A percentile compares a stretch with the other conserved stretches of the same genome.
These are phyloP conservation scores for Lagopus leucura DNA, from an alignment of 2,113 vertebrate genomes.

Conservation along the genomic window DNA sequence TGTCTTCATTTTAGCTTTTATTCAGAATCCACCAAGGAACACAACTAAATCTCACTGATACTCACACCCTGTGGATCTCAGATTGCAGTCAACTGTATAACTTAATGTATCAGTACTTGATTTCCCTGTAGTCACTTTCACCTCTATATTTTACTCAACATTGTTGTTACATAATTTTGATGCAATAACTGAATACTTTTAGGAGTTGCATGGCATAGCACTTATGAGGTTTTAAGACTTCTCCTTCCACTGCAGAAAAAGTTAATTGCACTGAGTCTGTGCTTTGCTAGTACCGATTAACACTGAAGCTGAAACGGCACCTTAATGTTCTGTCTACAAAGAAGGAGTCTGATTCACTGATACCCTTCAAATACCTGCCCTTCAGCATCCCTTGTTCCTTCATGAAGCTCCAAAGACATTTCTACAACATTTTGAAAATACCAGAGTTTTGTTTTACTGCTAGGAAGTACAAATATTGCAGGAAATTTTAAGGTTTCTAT, in stretches of 20 bases:
- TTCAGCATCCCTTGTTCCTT: not conserved
- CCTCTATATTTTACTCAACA: not conserved
- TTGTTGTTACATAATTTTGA: constrained; percentile 1
- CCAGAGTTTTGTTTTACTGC: not conserved
- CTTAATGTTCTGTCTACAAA: not conserved
- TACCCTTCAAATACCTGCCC: not conserved
- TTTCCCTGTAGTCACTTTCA: constrained; percentile 34
- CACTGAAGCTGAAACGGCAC: not conserved
- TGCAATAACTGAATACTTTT: constrained; percentile 23
- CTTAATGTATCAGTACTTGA: not conserved
- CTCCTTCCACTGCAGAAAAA: constrained; percentile 39
- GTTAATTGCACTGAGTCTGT: constrained; percentile 36
- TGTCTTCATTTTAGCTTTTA: not conserved
- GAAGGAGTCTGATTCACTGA: not conserved
- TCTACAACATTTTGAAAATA: not conserved
- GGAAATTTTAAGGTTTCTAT: not conserved
- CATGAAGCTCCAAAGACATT: not conserved
- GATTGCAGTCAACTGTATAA: not conserved
- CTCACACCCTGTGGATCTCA: not conserved
- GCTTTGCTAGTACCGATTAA: constrained; percentile 37
- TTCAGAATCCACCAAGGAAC: not conserved
- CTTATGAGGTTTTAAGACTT: constrained; percentile 32
- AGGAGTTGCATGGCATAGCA: not conserved
- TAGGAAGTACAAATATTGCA: not conserved
- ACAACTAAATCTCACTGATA: not conserved